phyloP scores from a whole-genome alignment of 2,888 invertebrate genomes.

The Phengaris alcon region DNA sequence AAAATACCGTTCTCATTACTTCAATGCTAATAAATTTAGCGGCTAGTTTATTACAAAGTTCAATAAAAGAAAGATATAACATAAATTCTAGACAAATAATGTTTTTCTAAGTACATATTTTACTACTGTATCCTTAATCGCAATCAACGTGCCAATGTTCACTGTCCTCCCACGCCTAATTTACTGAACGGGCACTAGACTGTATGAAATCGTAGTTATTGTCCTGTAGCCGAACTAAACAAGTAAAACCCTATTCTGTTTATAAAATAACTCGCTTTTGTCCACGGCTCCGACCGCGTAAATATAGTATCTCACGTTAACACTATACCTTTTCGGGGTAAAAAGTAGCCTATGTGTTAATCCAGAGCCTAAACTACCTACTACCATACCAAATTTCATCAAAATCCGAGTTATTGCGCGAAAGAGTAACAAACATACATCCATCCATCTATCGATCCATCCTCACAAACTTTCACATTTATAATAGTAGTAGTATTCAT shows the following conservation, averaged over 20 bases:
- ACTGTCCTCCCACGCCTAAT: constrained; percentile 14
- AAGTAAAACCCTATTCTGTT: not conserved
- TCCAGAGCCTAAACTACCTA: too few species aligned
- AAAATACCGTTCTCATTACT: too few species aligned
- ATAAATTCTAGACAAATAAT: not conserved
- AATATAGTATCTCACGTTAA: too few species aligned
- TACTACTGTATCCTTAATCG: not conserved
- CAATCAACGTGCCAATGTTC: constrained; percentile 1
- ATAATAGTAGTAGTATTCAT: too few species aligned
- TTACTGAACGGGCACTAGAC: constrained; percentile 9
- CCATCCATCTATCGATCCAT: too few species aligned
- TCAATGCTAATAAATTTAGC: not conserved
- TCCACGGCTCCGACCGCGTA: too few species aligned
- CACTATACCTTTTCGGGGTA: too few species aligned
- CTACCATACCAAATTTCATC: too few species aligned
- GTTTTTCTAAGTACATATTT: not conserved
- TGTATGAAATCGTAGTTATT: not conserved
- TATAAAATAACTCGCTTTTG: not conserved
- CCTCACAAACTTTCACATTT: too few species aligned
- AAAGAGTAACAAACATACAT: too few species aligned
- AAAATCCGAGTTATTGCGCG: too few species aligned
- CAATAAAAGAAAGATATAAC: not conserved
- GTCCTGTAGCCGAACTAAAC: not conserved
- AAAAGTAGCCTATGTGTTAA: too few species aligned
- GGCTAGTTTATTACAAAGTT: not conserved